Conservation (phyloP, 35 echinoderm and acorn worm species). For the Anneissia japonica region DNA sequence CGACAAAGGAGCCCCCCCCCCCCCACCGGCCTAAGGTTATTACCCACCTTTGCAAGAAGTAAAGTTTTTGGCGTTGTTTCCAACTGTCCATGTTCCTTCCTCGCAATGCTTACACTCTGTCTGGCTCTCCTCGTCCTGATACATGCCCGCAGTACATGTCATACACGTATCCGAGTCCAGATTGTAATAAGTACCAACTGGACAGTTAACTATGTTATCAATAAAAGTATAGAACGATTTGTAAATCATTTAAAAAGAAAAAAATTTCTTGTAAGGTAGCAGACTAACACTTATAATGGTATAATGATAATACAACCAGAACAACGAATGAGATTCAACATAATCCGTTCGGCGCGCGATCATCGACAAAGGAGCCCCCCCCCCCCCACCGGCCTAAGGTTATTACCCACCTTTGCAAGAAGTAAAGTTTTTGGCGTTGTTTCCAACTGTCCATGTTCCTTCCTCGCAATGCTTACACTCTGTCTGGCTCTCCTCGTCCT, state of each 20-base stretch:
- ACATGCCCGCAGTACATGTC: slow-evolving; percentile 9
- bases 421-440: slow-evolving; percentile 29
- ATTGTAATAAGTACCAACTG: slow-evolving; percentile 29
- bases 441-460: slow-evolving; percentile 24
- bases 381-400: too few relatives aligned
- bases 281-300: too few relatives aligned
- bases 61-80: slow-evolving; percentile 30
- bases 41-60: slow-evolving; percentile 19
- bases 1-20: too few relatives aligned
- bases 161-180: background rate
- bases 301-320: too few relatives aligned
- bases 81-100: slow-evolving; percentile 16
- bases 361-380: too few relatives aligned
- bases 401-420: slow-evolving; percentile 19
- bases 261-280: too few relatives aligned
- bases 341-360: too few relatives aligned
- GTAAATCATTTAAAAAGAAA: too few relatives aligned
- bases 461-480: slow-evolving; percentile 8
- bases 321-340: too few relatives aligned
- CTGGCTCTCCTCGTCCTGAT: slow-evolving; percentile 36
- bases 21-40: too few relatives aligned
- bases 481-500: slow-evolving; percentile 31
- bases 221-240: too few relatives aligned
- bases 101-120: slow-evolving; percentile 10
- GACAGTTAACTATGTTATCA: slow-evolving; percentile 37